Evolutionary conservation across 2,888 invertebrate species (phyloP), one percentile per base, ranked within the genome.

Genomic region (Hoplodrina ambigua): DNA sequence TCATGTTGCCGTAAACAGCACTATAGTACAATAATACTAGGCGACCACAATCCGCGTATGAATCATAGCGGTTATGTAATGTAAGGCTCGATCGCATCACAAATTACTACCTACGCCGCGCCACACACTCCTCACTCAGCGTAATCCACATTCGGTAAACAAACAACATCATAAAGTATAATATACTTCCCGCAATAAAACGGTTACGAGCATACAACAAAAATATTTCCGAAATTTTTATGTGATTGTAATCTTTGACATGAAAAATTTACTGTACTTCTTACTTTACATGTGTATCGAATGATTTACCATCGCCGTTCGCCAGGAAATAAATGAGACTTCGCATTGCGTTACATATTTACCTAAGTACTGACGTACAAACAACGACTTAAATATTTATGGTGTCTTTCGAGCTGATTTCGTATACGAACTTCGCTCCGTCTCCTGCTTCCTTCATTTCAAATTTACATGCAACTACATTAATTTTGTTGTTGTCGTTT

Each of bases 31-130:
- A 69, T 76, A 79, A 69, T 76, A 77, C 70, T 74, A 78, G 61
- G 69, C 73, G 66, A 77, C 71, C 71, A 81, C 78, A 60, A 74
- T 76, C 71, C 66, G 72, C 52, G 62, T 67, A 81, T 85, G 85
- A 85, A 82, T 85, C 85, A 86, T 67, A 64, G 58, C 54, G 74
- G 75, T 84, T 86, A 83, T 81, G 80, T 85, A 81, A 87, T 62
- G 71, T 81, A 85, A 80, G 78, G 85, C 77, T 76, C 61, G 81
- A 69, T 80, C 66, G 66, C 76, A 77, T 84, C 86, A 84, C 69
- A 80, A 10, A 41, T 41, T 41, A 80, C 67, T 60, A 57, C 75
- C 69, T 69, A 80, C 75, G 61, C 73, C 67, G 69, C 61, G 56
- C 64, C 58, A 57, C 30, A 44, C 13, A 66, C 55, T 60, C 44